phyloP scores from a whole-genome alignment of 2,113 vertebrate species.

The Calonectris borealis region DNA sequence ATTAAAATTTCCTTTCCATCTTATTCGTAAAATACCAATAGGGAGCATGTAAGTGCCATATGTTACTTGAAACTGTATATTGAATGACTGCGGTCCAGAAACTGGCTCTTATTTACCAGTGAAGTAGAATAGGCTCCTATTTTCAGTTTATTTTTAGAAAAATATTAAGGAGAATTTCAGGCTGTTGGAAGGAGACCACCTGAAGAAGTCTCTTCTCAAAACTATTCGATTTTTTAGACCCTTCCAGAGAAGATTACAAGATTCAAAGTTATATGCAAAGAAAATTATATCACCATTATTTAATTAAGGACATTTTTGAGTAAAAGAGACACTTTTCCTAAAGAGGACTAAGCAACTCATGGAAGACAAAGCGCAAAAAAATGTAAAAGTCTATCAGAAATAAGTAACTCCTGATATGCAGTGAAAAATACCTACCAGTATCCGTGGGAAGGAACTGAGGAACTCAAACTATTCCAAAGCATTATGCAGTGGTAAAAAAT shows the following conservation, averaged over 20 bases:
- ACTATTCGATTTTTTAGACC: background rate
- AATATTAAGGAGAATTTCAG: background rate
- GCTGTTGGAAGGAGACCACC: background rate
- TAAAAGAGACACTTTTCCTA: conserved; percentile 39
- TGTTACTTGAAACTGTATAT: background rate
- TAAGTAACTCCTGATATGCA: background rate
- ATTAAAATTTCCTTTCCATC: background rate
- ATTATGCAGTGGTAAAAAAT: conserved; percentile 54
- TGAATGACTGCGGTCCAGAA: background rate
- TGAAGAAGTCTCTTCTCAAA: background rate
- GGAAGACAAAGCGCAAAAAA: background rate
- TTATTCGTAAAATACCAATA: background rate
- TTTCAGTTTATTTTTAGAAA: background rate
- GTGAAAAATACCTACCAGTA: conserved; percentile 23
- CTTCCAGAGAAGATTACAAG: conserved; percentile 17
- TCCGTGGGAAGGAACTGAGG: background rate
- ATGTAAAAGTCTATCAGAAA: conserved; percentile 7
- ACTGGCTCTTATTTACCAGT: background rate
- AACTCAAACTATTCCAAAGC: conserved; percentile 23
- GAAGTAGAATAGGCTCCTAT: background rate
- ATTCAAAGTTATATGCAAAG: conserved; percentile 12
- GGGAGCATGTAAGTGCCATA: background rate
- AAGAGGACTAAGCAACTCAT: background rate
- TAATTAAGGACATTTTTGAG: conserved; percentile 14
- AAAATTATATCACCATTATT: conserved; percentile 51